Percentiles rank a stretch among this genome's conserved stretches.
Evolutionary conservation across 2,797 vertebrate genomes (phyloP).

Genomic region (Merluccius polli): DNA sequence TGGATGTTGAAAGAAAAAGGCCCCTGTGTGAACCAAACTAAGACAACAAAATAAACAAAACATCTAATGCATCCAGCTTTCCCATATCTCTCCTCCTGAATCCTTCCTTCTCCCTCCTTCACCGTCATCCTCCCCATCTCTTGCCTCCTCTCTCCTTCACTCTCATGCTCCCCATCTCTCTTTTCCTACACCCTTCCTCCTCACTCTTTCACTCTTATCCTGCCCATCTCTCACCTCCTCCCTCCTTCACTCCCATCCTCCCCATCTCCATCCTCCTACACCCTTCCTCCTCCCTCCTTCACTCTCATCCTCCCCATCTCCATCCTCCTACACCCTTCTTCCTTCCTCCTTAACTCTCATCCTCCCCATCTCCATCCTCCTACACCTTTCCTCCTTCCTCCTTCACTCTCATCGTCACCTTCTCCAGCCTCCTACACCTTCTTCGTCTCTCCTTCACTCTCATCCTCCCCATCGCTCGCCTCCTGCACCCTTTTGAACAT

Average conservation of each 20-base stretch:
- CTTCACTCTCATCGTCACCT: neutral
- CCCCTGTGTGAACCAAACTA: neutral
- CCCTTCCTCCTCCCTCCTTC: neutral
- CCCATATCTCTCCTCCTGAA: neutral
- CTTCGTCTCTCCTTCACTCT: neutral
- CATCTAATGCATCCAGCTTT: neutral
- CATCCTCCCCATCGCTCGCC: conserved; percentile 15
- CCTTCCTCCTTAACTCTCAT: neutral
- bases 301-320: neutral
- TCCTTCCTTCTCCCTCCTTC: neutral
- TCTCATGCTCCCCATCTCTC: conserved; percentile 1
- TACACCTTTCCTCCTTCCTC: neutral
- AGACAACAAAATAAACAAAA: neutral
- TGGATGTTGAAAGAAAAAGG: neutral
- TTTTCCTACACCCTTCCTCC: conserved; percentile 4
- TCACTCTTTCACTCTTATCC: conserved; percentile 17
- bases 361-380: neutral
- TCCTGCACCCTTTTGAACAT: neutral
- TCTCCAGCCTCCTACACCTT: neutral
- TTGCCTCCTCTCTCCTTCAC: neutral
- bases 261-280: neutral
- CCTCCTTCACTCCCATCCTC: neutral
- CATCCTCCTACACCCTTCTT: too few species aligned
- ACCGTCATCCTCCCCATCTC: neutral
- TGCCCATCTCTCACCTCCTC: conserved; percentile 18